A percentile compares a stretch with the other conserved stretches of the same genome.
These are phyloP conservation scores for Meandrusa payeni DNA, from an alignment of 2,888 invertebrate species.

Conservation along the genomic window DNA sequence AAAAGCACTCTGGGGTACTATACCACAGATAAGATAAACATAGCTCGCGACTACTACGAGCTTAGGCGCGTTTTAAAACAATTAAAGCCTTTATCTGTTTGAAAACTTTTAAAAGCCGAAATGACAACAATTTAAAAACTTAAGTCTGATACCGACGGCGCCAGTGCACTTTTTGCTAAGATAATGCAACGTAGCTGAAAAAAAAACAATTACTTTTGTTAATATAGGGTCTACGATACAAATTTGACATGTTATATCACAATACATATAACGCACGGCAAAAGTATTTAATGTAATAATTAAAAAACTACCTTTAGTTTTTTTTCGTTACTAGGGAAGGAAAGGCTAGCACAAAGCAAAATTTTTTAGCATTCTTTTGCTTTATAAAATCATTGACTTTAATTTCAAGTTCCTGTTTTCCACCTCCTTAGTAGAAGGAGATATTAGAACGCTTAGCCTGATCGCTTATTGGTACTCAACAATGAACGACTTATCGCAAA, in stretches of 20 bases:
- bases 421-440: no score
- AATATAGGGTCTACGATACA: background rate
- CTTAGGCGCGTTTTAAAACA: constrained; percentile 45
- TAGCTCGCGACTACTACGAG: constrained; percentile 48
- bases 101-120: constrained; percentile 42
- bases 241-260: background rate
- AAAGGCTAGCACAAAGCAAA: no score
- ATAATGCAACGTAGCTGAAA: constrained; percentile 1
- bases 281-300: no score
- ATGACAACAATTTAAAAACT: constrained; percentile 40
- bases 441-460: no score
- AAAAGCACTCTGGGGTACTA: constrained; percentile 47
- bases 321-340: no score
- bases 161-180: constrained; percentile 49
- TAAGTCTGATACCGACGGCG: constrained; percentile 52
- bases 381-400: no score
- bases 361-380: no score
- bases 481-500: no score
- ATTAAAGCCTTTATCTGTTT: constrained; percentile 45
- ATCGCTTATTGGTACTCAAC: no score
- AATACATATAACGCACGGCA: no score
- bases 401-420: no score
- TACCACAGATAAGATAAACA: constrained; percentile 48
- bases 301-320: no score
- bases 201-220: background rate